A percentile compares a stretch with the other conserved stretches of the same genome.
Evolutionary conservation across 2,113 vertebrate species (phyloP).

Genomic region (Columba livia): DNA sequence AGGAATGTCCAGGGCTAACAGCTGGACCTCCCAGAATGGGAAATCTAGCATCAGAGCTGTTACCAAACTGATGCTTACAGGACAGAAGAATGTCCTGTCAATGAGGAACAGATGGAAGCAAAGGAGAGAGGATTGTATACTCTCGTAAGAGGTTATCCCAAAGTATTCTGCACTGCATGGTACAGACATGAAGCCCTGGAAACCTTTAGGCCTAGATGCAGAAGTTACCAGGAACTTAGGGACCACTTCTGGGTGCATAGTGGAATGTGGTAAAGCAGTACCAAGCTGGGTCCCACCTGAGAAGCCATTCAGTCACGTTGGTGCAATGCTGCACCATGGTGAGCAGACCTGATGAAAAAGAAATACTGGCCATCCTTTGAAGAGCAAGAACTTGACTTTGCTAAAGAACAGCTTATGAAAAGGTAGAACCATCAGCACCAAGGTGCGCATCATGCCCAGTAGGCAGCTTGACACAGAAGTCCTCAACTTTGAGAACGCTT

Average conservation of each 20-base stretch:
- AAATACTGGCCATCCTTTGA: neutral
- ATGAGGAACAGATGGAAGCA: neutral
- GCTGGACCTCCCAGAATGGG: neutral
- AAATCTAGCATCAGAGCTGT: neutral
- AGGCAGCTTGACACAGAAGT: neutral
- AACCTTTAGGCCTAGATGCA: neutral
- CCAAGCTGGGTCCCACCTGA: neutral
- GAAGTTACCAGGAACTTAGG: neutral
- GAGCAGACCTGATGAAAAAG: neutral
- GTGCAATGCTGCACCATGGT: neutral
- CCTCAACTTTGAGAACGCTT: neutral
- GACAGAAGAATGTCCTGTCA: neutral
- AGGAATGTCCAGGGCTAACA: neutral
- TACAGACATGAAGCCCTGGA: neutral
- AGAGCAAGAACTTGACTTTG: neutral
- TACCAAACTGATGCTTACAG: neutral
- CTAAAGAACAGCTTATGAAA: neutral
- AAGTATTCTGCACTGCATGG: fast-evolving
- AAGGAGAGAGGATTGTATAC: neutral
- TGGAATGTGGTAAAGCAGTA: fast-evolving
- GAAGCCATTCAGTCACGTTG: neutral
- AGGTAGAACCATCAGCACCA: neutral
- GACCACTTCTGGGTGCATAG: neutral
- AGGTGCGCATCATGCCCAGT: neutral
- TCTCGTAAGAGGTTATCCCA: neutral